These are phyloP conservation scores for Sebastes iracundus DNA, from an alignment of 2,797 vertebrate species.

Conservation along the genomic window DNA sequence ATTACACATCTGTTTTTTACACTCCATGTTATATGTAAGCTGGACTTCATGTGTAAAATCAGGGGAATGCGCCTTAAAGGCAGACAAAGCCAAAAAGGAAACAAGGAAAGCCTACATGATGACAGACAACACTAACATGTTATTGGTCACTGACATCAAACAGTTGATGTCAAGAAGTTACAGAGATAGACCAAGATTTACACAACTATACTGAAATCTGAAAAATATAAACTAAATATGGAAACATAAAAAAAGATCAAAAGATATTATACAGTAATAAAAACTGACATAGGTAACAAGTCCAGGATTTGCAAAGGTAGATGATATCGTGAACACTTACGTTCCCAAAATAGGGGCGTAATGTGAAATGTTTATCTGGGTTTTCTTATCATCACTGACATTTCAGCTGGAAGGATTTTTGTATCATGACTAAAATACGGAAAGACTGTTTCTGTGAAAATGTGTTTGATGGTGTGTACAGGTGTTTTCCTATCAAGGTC, in stretches of 20 bases:
- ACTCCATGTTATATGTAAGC: too few relatives aligned
- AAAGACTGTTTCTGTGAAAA: not conserved
- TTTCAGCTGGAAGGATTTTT: slow-evolving; percentile 25
- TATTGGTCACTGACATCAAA: not conserved
- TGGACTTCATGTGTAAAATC: not conserved
- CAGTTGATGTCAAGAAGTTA: not conserved
- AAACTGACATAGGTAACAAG: too few relatives aligned
- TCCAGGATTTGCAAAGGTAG: too few relatives aligned
- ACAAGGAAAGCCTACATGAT: too few relatives aligned
- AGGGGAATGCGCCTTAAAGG: not conserved
- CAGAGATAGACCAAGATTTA: not conserved
- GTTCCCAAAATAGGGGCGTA: not conserved
- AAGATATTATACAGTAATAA: too few relatives aligned
- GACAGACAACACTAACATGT: not conserved
- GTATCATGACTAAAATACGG: not conserved
- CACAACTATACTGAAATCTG: too few relatives aligned
- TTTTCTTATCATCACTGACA: rapidly evolving
- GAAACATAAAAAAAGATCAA: too few relatives aligned
- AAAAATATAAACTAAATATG: too few relatives aligned
- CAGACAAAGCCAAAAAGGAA: not conserved
- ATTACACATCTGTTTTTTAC: too few relatives aligned
- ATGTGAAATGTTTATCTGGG: not conserved
- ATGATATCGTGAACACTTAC: too few relatives aligned
- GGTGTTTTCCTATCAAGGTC: slow-evolving; percentile 4
- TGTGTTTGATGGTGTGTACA: rapidly evolving